phyloP scores from a whole-genome alignment of 2,888 invertebrate species.

The Zygothrica quintamaculata region DNA sequence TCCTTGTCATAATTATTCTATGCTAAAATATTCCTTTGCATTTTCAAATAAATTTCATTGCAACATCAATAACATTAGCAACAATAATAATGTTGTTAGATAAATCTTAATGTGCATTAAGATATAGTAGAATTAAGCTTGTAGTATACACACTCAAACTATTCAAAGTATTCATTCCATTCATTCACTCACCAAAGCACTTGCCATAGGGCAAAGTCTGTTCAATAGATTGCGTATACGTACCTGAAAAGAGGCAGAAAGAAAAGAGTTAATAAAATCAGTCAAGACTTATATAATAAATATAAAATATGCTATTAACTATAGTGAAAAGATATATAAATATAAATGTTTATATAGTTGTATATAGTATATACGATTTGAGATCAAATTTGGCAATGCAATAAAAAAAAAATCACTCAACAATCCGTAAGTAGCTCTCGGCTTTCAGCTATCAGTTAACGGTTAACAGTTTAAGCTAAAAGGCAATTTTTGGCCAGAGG shows the following conservation, averaged over 20 bases:
- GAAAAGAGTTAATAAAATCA: slow-evolving; percentile 39
- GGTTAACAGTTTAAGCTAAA: slow-evolving; percentile 20
- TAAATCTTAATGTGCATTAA: too few species aligned
- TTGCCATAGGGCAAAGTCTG: slow-evolving; percentile 4
- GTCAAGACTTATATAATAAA: slow-evolving; percentile 1
- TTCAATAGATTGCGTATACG: slow-evolving; percentile 54
- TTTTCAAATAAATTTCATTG: slow-evolving; percentile 48
- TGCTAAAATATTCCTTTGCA: too few species aligned
- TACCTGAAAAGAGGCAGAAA: slow-evolving; percentile 69
- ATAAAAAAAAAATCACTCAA: slow-evolving; percentile 64
- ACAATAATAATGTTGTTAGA: too few species aligned
- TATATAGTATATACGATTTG: too few species aligned
- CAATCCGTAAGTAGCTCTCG: slow-evolving; percentile 53
- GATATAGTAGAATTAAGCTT: not conserved
- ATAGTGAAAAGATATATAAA: too few species aligned
- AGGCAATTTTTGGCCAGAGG: slow-evolving; percentile 21
- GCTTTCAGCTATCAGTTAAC: too few species aligned
- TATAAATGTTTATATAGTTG: slow-evolving; percentile 38
- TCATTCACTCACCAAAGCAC: slow-evolving; percentile 9
- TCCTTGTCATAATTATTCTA: too few species aligned
- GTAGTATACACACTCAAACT: too few species aligned
- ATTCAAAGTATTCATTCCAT: slow-evolving; percentile 18
- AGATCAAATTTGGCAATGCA: slow-evolving; percentile 38
- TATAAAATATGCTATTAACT: too few species aligned
- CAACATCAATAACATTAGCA: too few species aligned